Base-by-base conservation (phyloP, 1,140 invertebrate genomes). In the Musca domestica region DNA sequence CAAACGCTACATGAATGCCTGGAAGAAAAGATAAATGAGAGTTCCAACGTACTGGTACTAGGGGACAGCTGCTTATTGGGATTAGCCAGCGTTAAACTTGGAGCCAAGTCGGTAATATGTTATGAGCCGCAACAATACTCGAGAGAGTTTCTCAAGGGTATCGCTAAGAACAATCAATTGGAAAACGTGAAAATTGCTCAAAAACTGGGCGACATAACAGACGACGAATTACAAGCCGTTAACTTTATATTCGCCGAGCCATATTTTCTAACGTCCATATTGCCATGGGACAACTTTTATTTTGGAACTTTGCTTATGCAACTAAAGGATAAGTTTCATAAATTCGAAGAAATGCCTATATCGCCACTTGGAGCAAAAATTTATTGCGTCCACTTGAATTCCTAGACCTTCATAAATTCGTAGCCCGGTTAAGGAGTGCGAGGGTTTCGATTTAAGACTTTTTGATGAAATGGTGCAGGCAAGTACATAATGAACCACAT, bases 401-500 rank as follows among this genome's bases (percentile, higher is more conserved):
- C 82, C 86, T 90, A 70, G 88, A 99, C 85, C 84, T 99, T 47
- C 92, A 96, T 83, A 98, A 98, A 98, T 98, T 73, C 84, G 93
- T 68, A 86, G 91, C 19, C 92, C 95, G 1, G 84, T 98, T 9
- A 85, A 85, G 2, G 83, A 81, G 54, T 95, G 93, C 76, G 92
- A 95, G 82, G 94, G 92, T 4, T 97, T 98, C 73, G 86, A 93
- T 77, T 86, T 98, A 81, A 83, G 84, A 0, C 83, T 87, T 68
- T 99, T 98, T 84, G 96, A 99, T 82, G 78, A 90, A 71, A 84
- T 98, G 49, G 91, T 98, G 73, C 84, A 92, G 87, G 95, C 96
- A 85, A 83, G 72, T 54, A 7, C 2, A 34, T 14, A 12, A 51
- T 51, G 7, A 17, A 51, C 19, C 6, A 17, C 19, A 27, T 52